Evolutionary conservation across 1,140 invertebrate species (phyloP).

Genomic region (Saccostrea glomerata): DNA sequence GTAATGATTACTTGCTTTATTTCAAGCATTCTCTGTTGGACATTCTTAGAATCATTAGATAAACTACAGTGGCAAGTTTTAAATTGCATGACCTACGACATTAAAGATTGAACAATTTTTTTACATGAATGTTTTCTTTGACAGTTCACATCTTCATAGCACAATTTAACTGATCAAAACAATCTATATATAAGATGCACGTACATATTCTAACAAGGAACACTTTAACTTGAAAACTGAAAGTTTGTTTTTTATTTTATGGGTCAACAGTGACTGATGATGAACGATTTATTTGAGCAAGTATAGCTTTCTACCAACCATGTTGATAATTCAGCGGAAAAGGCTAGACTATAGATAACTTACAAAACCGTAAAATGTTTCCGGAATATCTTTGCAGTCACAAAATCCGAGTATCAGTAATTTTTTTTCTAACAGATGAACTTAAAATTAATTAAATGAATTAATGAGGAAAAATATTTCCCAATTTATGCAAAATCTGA

Average conservation of each 20-base stretch:
- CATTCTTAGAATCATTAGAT: too few species aligned
- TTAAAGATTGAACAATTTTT: too few species aligned
- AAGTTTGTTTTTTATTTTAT: background rate
- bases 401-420: background rate
- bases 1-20: too few species aligned
- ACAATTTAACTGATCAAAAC: too few species aligned
- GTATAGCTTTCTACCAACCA: constrained; percentile 53
- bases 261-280: background rate
- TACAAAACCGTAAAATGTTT: background rate
- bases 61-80: too few species aligned
- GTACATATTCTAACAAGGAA: too few species aligned
- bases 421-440: background rate
- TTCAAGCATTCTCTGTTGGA: too few species aligned
- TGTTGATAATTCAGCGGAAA: constrained; percentile 65
- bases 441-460: background rate
- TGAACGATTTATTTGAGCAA: background rate
- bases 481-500: background rate
- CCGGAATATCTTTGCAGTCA: background rate
- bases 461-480: background rate
- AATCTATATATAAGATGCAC: too few species aligned
- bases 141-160: too few species aligned
- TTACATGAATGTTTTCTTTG: too few species aligned
- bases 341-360: constrained; percentile 53
- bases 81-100: too few species aligned
- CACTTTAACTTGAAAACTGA: constrained; percentile 25